Percentiles rank a stretch among this genome's conserved stretches.
Evolutionary conservation across 2,797 vertebrate genomes (phyloP).

Genomic region (Gila robusta): DNA sequence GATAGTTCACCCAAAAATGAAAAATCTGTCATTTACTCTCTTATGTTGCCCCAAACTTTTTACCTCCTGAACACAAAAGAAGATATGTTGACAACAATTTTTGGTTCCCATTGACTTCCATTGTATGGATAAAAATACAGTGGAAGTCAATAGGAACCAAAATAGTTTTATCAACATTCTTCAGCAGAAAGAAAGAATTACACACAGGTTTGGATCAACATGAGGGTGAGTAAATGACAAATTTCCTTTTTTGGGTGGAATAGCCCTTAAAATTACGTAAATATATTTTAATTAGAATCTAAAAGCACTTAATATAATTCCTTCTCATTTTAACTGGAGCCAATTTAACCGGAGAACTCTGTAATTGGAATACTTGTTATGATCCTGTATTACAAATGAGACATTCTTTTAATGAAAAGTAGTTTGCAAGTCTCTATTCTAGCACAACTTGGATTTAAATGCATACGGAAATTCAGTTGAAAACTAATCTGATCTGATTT

Average conservation of each 20-base stretch:
- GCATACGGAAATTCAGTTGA: background rate
- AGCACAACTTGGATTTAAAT: background rate
- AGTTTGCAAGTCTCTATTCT: background rate
- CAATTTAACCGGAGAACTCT: background rate
- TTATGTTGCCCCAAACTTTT: background rate
- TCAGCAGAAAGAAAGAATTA: background rate
- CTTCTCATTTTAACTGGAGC: background rate
- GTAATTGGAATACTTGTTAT: background rate
- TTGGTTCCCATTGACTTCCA: background rate
- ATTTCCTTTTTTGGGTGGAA: background rate
- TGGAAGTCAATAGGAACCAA: background rate
- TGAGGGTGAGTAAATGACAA: background rate
- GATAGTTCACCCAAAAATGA: background rate
- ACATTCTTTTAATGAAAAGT: background rate
- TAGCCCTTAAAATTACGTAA: background rate
- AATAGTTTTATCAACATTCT: background rate
- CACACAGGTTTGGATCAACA: background rate
- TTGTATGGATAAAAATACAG: background rate
- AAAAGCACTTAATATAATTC: background rate
- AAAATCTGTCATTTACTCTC: background rate
- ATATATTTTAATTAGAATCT: constrained; percentile 2
- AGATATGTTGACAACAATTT: background rate
- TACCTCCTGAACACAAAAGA: background rate
- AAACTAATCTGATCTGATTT: background rate
- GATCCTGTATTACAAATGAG: background rate